phyloP scores from a whole-genome alignment of 2,797 vertebrate genomes.

The Spatula clypeata region DNA sequence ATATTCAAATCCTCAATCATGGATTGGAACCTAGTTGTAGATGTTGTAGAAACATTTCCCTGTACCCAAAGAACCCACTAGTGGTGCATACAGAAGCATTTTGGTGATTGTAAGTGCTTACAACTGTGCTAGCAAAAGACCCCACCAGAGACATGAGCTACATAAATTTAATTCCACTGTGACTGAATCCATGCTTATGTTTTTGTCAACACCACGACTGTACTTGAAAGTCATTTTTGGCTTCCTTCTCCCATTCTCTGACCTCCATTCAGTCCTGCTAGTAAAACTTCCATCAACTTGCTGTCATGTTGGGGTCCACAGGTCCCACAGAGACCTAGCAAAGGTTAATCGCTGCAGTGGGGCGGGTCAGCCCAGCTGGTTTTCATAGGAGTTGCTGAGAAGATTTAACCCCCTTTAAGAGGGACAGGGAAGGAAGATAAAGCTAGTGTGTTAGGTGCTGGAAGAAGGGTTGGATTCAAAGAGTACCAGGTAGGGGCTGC shows the following conservation, averaged over 20 bases:
- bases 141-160: background rate
- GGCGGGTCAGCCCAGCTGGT: background rate
- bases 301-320: background rate
- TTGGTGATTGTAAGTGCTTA: background rate
- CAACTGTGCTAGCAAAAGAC: background rate
- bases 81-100: background rate
- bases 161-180: background rate
- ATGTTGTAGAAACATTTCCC: rapidly evolving
- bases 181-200: background rate
- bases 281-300: background rate
- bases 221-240: background rate
- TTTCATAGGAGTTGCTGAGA: background rate
- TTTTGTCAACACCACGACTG: background rate
- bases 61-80: background rate
- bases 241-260: background rate
- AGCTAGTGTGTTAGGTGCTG: rapidly evolving
- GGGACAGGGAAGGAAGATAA: background rate
- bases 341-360: background rate
- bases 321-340: background rate
- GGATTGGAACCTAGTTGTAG: background rate
- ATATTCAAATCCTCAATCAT: background rate
- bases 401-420: background rate
- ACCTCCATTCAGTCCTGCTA: background rate
- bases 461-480: rapidly evolving
- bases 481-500: background rate